Percentiles rank a stretch among this genome's conserved stretches.
phyloP scores from a whole-genome alignment of 2,888 invertebrate species.

The Macrophya alboannulata region DNA sequence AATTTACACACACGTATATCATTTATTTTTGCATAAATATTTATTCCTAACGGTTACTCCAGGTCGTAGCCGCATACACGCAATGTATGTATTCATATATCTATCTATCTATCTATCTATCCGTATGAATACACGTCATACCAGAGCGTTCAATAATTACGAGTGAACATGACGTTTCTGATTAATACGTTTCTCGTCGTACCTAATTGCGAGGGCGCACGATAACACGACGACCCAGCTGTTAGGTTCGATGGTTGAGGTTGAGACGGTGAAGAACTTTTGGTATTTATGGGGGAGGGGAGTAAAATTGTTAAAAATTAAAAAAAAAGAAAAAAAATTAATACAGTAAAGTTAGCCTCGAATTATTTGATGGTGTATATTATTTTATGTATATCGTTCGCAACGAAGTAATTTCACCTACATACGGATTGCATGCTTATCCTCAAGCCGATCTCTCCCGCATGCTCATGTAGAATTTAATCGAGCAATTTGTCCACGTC shows the following conservation, averaged over 20 bases:
- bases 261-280: neutral
- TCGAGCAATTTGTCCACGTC: conserved; percentile 47
- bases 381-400: neutral
- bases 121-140: neutral
- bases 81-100: neutral
- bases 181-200: conserved; percentile 55
- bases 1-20: neutral
- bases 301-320: no score
- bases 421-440: conserved; percentile 25
- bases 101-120: neutral
- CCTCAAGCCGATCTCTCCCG: neutral
- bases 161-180: conserved; percentile 53
- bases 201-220: conserved; percentile 51
- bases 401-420: neutral
- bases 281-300: no score
- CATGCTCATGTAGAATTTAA: conserved; percentile 41
- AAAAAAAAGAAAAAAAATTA: neutral
- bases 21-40: neutral
- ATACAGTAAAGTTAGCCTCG: neutral
- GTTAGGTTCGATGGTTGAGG: neutral
- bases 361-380: neutral
- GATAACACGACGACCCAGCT: conserved; percentile 43
- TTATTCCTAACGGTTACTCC: neutral
- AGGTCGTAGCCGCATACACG: neutral
- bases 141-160: conserved; percentile 51